phyloP scores from a whole-genome alignment of 2,797 vertebrate species.

The Etheostoma nigrum region DNA sequence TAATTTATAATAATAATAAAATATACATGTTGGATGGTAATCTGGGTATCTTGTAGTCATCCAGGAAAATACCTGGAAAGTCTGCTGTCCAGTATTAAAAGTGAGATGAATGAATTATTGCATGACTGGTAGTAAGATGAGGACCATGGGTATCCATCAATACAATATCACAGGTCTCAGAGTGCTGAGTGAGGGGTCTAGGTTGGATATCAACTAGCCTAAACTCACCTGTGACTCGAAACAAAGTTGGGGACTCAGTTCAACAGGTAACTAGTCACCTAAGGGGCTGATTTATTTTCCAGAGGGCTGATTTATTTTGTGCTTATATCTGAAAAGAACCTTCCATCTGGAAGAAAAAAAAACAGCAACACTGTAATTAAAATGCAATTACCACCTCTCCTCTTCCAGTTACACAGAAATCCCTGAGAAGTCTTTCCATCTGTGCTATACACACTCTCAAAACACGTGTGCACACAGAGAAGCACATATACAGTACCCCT shows the following conservation, averaged over 20 bases:
- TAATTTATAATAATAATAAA: neutral
- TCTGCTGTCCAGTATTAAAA: slow-evolving; percentile 3
- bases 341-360: slow-evolving; percentile 96
- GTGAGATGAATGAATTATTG: neutral
- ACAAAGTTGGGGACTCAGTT: slow-evolving; percentile 69
- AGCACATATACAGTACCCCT: slow-evolving; percentile 1
- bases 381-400: slow-evolving; percentile 98
- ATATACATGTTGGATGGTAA: slow-evolving; percentile 1
- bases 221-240: slow-evolving; percentile 57
- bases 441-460: slow-evolving; percentile 84
- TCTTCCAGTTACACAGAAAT: slow-evolving; percentile 91
- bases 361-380: slow-evolving; percentile 99
- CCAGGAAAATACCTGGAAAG: neutral
- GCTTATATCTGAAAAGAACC: slow-evolving; percentile 93
- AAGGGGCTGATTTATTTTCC: slow-evolving; percentile 80
- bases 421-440: slow-evolving; percentile 96
- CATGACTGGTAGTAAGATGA: neutral
- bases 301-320: slow-evolving; percentile 83
- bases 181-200: slow-evolving; percentile 13
- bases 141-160: slow-evolving; percentile 10
- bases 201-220: slow-evolving; percentile 44
- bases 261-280: slow-evolving; percentile 73
- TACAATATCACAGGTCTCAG: neutral
- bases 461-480: slow-evolving; percentile 32
- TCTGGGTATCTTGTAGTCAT: neutral